Evolutionary conservation across 1,140 invertebrate species (phyloP).

Genomic region (Drosophila repleta): DNA sequence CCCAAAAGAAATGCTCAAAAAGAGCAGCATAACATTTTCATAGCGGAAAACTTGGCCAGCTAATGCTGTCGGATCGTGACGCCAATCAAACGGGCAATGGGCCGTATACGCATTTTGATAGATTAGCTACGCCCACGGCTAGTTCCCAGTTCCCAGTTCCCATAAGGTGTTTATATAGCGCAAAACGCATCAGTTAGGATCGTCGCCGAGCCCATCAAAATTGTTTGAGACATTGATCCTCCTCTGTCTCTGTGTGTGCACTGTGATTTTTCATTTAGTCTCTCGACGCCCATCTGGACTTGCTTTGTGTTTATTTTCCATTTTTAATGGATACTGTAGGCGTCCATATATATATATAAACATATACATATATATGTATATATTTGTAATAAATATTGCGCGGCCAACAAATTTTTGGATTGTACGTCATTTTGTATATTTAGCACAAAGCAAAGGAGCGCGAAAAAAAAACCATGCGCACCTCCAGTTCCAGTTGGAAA

Average conservation of each 20-base stretch:
- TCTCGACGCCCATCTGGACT: slow-evolving; percentile 48
- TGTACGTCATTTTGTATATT: slow-evolving; percentile 78
- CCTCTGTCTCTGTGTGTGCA: slow-evolving; percentile 1
- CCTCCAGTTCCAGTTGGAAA: slow-evolving; percentile 64
- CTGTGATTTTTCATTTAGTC: slow-evolving; percentile 15
- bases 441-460: slow-evolving; percentile 47
- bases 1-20: slow-evolving; percentile 23
- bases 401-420: slow-evolving; percentile 52
- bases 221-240: slow-evolving; percentile 21
- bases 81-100: slow-evolving; percentile 39
- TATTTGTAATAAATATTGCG: slow-evolving; percentile 73
- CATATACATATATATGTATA: slow-evolving; percentile 47
- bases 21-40: slow-evolving; percentile 14
- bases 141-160: neutral
- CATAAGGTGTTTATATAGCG: slow-evolving; percentile 35
- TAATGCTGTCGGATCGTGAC: slow-evolving; percentile 32
- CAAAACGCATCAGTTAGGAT: slow-evolving; percentile 25
- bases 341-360: slow-evolving; percentile 1
- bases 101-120: slow-evolving; percentile 46
- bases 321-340: slow-evolving; percentile 78
- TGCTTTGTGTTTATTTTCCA: slow-evolving; percentile 54
- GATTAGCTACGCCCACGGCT: slow-evolving; percentile 38
- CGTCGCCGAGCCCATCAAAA: slow-evolving; percentile 26
- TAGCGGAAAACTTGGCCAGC: slow-evolving; percentile 8
- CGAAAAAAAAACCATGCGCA: slow-evolving; percentile 29